These are phyloP conservation scores for Notothenia coriiceps DNA, from an alignment of 2,113 vertebrate species.

Conservation along the genomic window DNA sequence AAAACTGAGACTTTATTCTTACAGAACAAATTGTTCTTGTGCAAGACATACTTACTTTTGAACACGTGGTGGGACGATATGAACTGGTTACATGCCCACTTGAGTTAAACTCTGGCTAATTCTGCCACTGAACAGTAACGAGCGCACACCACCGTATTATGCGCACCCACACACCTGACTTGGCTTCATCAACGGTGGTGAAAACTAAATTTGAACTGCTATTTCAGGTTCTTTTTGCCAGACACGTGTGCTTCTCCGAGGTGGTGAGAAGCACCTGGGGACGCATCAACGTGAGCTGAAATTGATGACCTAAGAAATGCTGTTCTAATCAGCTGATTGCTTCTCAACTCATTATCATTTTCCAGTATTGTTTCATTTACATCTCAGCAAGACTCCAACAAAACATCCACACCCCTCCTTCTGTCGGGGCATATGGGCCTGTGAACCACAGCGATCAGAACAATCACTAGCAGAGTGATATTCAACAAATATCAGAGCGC, in stretches of 20 bases:
- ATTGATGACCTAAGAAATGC: constrained; percentile 59
- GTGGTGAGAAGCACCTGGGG: constrained; percentile 38
- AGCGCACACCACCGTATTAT: neutral
- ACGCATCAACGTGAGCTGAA: constrained; percentile 23
- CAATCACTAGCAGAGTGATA: constrained; percentile 5
- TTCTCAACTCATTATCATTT: constrained; percentile 74
- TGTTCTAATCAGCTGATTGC: constrained; percentile 66
- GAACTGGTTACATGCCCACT: neutral
- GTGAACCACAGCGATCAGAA: constrained; percentile 50
- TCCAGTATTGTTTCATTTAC: constrained; percentile 81
- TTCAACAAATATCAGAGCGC: constrained; percentile 45
- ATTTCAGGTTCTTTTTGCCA: constrained; percentile 48
- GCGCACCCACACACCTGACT: neutral
- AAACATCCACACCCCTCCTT: constrained; percentile 67
- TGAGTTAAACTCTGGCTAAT: constrained; percentile 10
- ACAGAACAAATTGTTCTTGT: neutral
- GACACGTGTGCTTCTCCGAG: constrained; percentile 14
- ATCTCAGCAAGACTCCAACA: constrained; percentile 71
- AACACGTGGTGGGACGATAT: constrained; percentile 10
- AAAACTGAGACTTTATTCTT: neutral
- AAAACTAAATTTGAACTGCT: constrained; percentile 48
- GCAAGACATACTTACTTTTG: neutral
- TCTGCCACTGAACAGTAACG: neutral
- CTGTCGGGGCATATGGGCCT: constrained; percentile 71
- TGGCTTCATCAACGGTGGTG: neutral